Conservation (phyloP, 30 jellyfish, hydroid and myxozoan genomes). For the Hydractinia echinata region DNA sequence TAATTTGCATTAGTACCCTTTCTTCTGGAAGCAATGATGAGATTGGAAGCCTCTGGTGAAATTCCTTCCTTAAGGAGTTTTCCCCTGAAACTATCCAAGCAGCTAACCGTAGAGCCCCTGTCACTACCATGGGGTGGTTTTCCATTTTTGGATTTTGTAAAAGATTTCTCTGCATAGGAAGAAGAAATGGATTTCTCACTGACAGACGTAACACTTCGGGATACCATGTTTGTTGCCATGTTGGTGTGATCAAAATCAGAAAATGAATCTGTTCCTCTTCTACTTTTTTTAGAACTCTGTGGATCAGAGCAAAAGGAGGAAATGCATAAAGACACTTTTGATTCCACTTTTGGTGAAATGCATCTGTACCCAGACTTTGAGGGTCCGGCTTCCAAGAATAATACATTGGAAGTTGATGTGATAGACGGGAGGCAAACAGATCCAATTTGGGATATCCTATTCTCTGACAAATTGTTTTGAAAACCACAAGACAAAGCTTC, state of each 20-base stretch:
- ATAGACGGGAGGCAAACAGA: slow-evolving; percentile 3
- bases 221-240: slow-evolving; percentile 11
- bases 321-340: slow-evolving; percentile 8
- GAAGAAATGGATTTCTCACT: background rate
- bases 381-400: background rate
- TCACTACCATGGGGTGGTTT: too few relatives aligned
- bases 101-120: too few relatives aligned
- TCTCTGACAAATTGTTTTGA: background rate
- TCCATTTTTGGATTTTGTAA: too few relatives aligned
- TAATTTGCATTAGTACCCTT: too few relatives aligned
- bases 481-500: background rate
- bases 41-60: too few relatives aligned
- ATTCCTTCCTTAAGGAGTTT: too few relatives aligned
- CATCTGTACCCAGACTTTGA: background rate
- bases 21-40: too few relatives aligned
- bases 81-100: too few relatives aligned
- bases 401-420: background rate
- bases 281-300: background rate
- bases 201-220: background rate
- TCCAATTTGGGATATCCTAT: background rate
- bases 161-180: too few relatives aligned
- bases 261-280: background rate
- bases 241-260: background rate
- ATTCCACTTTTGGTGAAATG: slow-evolving; percentile 3
- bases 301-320: background rate